A percentile compares a stretch with the other conserved stretches of the same genome.
These are phyloP conservation scores for Trididemnum miniatum DNA, from an alignment of 23 tunicate species.

Conservation along the genomic window DNA sequence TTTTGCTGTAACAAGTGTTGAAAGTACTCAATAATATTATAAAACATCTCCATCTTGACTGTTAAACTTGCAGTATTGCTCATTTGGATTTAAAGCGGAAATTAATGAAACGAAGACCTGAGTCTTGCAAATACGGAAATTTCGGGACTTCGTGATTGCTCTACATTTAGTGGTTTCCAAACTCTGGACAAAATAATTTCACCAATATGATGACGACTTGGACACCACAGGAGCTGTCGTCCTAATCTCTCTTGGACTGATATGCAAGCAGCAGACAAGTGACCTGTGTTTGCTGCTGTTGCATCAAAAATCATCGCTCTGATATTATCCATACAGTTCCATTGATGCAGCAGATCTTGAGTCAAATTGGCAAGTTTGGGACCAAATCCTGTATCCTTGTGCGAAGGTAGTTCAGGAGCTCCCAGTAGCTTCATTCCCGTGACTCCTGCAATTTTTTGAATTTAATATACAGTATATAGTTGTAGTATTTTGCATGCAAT, in stretches of 20 bases:
- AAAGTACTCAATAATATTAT: too few species aligned
- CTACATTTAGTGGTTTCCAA: not conserved
- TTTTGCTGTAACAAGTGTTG: not conserved
- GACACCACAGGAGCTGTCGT: not conserved
- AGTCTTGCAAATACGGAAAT: not conserved
- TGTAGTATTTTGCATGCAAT: not conserved
- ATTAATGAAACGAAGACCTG: not conserved
- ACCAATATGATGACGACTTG: slow-evolving; percentile 10
- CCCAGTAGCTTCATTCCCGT: not conserved
- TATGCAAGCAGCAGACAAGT: not conserved
- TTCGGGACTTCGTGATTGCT: not conserved
- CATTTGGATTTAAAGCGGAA: not conserved
- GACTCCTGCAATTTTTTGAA: not conserved
- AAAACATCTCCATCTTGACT: not conserved
- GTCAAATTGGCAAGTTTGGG: not conserved
- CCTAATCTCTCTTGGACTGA: not conserved
- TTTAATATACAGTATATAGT: too few species aligned
- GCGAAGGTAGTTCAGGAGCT: not conserved
- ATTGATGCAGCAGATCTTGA: not conserved
- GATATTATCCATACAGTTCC: not conserved
- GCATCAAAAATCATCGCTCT: not conserved
- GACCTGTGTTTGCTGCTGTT: not conserved
- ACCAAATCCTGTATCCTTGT: not conserved
- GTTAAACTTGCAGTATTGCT: not conserved
- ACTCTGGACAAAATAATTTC: not conserved